These are phyloP conservation scores for Laterallus jamaicensis DNA, from an alignment of 2,113 vertebrate species.

Conservation along the genomic window DNA sequence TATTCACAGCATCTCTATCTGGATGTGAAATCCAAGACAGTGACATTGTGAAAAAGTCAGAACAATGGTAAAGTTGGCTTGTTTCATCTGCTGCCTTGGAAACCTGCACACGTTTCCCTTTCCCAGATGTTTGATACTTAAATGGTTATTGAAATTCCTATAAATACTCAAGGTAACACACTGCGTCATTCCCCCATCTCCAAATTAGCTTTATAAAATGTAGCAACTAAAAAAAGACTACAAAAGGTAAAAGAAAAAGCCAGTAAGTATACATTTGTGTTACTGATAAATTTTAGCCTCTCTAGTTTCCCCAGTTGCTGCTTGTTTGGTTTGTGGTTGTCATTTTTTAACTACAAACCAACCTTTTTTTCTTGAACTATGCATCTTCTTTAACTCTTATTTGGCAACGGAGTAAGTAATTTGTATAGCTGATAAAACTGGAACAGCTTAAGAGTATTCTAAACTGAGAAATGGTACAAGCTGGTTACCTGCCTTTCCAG, in stretches of 20 bases:
- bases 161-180: constrained; percentile 14
- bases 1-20: constrained; percentile 73
- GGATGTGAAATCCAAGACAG: constrained; percentile 67
- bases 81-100: constrained; percentile 60
- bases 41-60: constrained; percentile 62
- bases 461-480: constrained; percentile 32
- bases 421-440: not conserved
- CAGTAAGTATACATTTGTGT: not conserved
- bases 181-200: not conserved
- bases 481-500: not conserved
- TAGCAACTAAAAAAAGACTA: not conserved
- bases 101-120: constrained; percentile 31
- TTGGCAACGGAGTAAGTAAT: not conserved
- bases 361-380: not conserved
- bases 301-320: not conserved
- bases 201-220: not conserved
- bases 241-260: not conserved
- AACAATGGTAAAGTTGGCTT: constrained; percentile 56
- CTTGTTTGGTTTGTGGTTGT: not conserved
- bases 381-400: not conserved
- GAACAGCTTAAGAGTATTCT: constrained; percentile 13
- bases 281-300: not conserved
- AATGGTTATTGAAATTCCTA: constrained; percentile 26
- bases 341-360: not conserved
- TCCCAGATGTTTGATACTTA: not conserved